phyloP scores from a whole-genome alignment of 2,888 invertebrate genomes.

The Trichopoda pennipes region DNA sequence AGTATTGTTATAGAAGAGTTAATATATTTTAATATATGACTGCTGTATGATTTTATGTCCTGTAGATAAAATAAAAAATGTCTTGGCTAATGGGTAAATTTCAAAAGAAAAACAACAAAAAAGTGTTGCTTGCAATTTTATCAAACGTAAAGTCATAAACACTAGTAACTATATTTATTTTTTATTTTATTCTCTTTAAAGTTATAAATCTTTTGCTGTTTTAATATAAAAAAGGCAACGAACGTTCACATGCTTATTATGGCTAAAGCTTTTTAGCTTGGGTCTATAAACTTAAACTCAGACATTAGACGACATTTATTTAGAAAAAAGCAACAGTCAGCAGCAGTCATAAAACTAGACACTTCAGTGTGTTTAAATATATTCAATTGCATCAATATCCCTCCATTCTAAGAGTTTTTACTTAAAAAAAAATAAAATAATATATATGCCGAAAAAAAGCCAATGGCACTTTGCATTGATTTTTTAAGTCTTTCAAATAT shows the following conservation, averaged over 20 bases:
- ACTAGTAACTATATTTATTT: constrained; percentile 50
- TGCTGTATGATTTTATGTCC: constrained; percentile 41
- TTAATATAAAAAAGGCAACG: neutral
- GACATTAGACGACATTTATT: constrained; percentile 66
- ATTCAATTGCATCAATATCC: constrained; percentile 50
- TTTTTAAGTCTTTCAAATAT: constrained; percentile 35
- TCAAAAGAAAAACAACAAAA: constrained; percentile 1
- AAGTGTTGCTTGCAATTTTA: constrained; percentile 28
- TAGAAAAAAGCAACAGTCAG: constrained; percentile 50
- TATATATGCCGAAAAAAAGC: constrained; percentile 45
- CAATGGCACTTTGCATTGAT: constrained; percentile 62
- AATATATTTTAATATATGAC: constrained; percentile 43
- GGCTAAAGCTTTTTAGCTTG: constrained; percentile 1
- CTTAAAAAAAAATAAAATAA: constrained; percentile 18
- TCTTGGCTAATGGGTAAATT: constrained; percentile 55
- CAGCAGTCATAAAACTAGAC: constrained; percentile 62
- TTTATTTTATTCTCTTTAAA: neutral
- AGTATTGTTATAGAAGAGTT: constrained; percentile 33
- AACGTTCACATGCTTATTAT: constrained; percentile 8
- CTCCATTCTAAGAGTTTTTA: constrained; percentile 30
- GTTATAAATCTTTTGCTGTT: constrained; percentile 45
- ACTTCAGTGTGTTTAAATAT: constrained; percentile 31
- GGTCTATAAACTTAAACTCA: constrained; percentile 44
- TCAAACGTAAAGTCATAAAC: constrained; percentile 62
- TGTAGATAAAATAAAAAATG: constrained; percentile 43